Percentiles rank a stretch among this genome's conserved stretches.
These are phyloP conservation scores for Pristionchus exspectatus DNA, from an alignment of 2,888 invertebrate species.

Conservation along the genomic window DNA sequence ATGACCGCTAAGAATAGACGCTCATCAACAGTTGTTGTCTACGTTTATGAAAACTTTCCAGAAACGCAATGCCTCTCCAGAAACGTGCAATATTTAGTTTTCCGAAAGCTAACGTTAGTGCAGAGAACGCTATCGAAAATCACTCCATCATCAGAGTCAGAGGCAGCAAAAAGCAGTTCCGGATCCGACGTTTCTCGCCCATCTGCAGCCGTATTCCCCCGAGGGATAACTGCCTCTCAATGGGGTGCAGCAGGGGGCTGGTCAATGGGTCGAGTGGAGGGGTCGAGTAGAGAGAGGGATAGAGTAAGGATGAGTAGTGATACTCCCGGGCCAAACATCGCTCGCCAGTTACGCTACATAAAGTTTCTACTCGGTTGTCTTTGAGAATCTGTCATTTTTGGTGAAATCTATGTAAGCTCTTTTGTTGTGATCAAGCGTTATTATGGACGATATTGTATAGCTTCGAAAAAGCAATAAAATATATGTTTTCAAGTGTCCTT, in stretches of 20 bases:
- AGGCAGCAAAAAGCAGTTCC: neutral
- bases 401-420: too few species aligned
- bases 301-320: neutral
- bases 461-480: neutral
- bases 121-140: too few species aligned
- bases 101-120: too few species aligned
- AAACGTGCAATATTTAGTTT: too few species aligned
- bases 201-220: neutral
- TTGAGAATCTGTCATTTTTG: too few species aligned
- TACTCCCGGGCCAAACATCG: constrained; percentile 11
- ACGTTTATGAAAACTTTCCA: too few species aligned
- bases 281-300: neutral
- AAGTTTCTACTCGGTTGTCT: neutral
- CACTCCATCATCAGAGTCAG: neutral
- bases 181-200: neutral
- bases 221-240: neutral
- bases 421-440: too few species aligned
- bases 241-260: neutral
- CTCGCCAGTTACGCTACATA: neutral
- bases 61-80: too few species aligned
- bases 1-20: neutral
- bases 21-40: too few species aligned
- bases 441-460: neutral
- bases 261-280: constrained; percentile 28
- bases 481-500: neutral